Percentiles rank a stretch among this genome's conserved stretches.
phyloP scores from a whole-genome alignment of 2,888 invertebrate genomes.

The Caenorhabditis drosophilae region DNA sequence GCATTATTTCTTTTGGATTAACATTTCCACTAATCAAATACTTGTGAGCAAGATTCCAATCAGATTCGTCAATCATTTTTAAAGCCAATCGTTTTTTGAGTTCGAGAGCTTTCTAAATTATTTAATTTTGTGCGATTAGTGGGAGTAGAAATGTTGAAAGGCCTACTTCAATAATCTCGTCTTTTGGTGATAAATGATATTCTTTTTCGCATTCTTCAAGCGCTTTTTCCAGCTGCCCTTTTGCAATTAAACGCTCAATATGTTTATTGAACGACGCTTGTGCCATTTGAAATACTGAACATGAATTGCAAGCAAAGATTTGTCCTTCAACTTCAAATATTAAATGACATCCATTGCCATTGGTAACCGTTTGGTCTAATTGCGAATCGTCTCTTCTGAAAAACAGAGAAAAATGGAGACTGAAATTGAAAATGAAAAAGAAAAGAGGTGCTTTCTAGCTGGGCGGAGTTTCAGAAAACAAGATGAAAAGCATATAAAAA shows the following conservation, averaged over 20 bases:
- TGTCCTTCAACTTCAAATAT: background rate
- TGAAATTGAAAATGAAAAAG: background rate
- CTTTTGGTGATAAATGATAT: slow-evolving; percentile 2
- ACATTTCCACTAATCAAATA: slow-evolving; percentile 1
- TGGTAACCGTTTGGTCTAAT: background rate
- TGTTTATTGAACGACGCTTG: background rate
- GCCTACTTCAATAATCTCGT: slow-evolving; percentile 4
- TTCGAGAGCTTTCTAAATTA: background rate
- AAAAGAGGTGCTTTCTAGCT: too few relatives aligned
- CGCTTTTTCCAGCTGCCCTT: slow-evolving; percentile 2
- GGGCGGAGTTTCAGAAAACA: too few relatives aligned
- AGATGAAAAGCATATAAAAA: background rate
- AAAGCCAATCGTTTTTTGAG: slow-evolving; percentile 1
- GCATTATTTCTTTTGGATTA: background rate
- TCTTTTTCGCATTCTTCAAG: slow-evolving; percentile 1
- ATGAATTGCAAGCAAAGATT: background rate
- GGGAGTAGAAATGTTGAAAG: background rate
- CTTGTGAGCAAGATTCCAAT: slow-evolving; percentile 2
- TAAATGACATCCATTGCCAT: background rate
- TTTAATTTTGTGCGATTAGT: background rate
- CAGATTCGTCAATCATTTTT: slow-evolving; percentile 2
- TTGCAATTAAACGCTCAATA: background rate
- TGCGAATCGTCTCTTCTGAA: slow-evolving; percentile 1
- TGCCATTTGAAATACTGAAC: background rate
- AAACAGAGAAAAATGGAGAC: background rate